Base-by-base conservation (phyloP, 2,797 vertebrate species). In the Threskiornis aethiopicus region DNA sequence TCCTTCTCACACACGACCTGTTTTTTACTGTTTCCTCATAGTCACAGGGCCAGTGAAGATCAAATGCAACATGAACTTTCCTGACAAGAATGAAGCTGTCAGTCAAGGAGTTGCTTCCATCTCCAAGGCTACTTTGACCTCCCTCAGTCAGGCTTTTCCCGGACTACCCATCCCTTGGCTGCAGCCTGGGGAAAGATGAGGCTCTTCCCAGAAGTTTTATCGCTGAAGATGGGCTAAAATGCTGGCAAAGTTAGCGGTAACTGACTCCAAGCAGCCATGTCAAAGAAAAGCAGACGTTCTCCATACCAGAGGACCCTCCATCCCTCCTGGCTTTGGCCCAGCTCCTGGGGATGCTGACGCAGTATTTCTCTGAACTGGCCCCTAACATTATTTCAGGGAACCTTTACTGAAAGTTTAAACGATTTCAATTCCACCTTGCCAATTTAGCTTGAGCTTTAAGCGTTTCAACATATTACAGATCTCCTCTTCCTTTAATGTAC, bases 131-230 rank as follows among this genome's bases (percentile, higher is more conserved):
- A 16, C 69, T 65, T 17, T 25, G 47, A 44, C n/a, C 18, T 85
- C 22, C 35, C 18, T 44, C 28, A 46, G 35, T 14, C 24, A 41
- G 47, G 64, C 31, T 47, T 28, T 7, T 25, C n/a, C 72, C 12
- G 0, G 11, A 69, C 22, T 2, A 16, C 20, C 1, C 5, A 0
- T 7, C 21, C 72, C 44, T n/a, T 1, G 0, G 11, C 31, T 25
- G 64, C 37, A 20, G 33, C 47, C 39, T 4, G 3, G 19, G 29
- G 14, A 54, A 44, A 55, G 77, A 44, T 9, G 13, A 79, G 35
- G 37, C 37, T 61, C 22, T 37, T 81, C 29, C 25, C 47, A 46
- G 9, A n/a, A 55, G 15, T 26, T 41, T 62, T 20, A 33, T 52
- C 1, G 0, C 35, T 25, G 39, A 22, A 58, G 9, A 54, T 10